These are phyloP conservation scores for Drosophila flavopinicola DNA, from an alignment of 2,888 invertebrate species.

Conservation along the genomic window DNA sequence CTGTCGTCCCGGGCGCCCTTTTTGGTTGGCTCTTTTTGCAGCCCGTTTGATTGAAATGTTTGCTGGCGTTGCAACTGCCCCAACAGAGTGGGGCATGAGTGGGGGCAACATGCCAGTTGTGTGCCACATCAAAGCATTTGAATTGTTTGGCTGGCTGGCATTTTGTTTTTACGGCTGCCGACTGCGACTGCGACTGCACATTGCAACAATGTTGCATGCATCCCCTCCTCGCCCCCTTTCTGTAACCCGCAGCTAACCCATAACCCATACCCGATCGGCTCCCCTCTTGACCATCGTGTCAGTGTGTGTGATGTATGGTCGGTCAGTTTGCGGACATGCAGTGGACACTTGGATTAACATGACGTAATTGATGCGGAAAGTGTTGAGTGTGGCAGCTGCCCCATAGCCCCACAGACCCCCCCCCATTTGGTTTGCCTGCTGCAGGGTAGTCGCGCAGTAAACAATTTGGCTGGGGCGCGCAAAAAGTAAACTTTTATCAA, in stretches of 20 bases:
- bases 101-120: conserved; percentile 17
- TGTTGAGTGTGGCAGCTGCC: conserved; percentile 79
- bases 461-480: background rate
- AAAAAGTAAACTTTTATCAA: conserved; percentile 45
- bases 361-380: conserved; percentile 81
- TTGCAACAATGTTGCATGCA: conserved; percentile 72
- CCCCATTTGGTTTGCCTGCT: background rate
- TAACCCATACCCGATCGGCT: no score
- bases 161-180: conserved; percentile 58
- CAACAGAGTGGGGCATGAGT: background rate
- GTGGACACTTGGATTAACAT: conserved; percentile 82
- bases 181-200: conserved; percentile 50
- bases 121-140: conserved; percentile 72
- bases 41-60: conserved; percentile 75
- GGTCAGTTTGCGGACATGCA: conserved; percentile 83
- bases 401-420: conserved; percentile 17
- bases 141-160: conserved; percentile 60
- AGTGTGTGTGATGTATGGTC: conserved; percentile 82
- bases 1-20: conserved; percentile 34
- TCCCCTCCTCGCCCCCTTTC: background rate
- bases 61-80: conserved; percentile 64
- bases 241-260: no score
- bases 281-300: background rate
- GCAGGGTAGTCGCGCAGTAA: conserved; percentile 1
- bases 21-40: conserved; percentile 51